Evolutionary conservation across 2,113 vertebrate genomes (phyloP), one percentile per base, ranked within the genome.

Genomic region (Climacteris rufus): DNA sequence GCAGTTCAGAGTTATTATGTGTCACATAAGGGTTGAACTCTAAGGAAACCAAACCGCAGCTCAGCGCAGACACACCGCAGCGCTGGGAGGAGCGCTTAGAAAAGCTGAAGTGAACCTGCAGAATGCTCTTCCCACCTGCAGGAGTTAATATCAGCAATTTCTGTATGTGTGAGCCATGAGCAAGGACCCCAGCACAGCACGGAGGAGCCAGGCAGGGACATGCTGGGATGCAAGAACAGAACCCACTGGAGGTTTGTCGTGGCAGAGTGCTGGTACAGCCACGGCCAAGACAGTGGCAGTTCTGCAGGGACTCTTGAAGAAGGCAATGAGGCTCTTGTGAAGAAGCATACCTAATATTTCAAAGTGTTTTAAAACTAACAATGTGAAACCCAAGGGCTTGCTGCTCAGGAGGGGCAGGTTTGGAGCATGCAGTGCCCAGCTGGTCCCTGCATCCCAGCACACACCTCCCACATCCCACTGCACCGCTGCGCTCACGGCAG

Each of bases 11-110:
- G 69, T 91, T 83, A 80, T 80, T 82, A 7, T 50, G 79, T 76
- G 83, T 90, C 96, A 93, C 64, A 20, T 17, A 63, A 66, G 57
- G 64, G 85, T 44, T 90, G 90, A 84, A 74, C 86, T 75, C 92
- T 59, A 90, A 81, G 90, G 90, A 89, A 93, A 74, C 22, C 79
- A 92, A 90, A 90, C 71, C 22, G 0, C 92, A 96, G 79, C 76
- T 59, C 25, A 0, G 61, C 68, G 86, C 82, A 92, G 71, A 39
- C 7, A 1, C 75, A 53, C 52, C 0, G 0, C 2, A 45, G 90
- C 33, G 0, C 20, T 37, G 59, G 60, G 68, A 90, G 85, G 90
- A 95, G 75, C 2, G 2, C 17, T 57, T 45, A n/a, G 11, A 39
- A 72, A 74, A 0, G 0, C 64, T 54, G 64, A 47, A 45, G 53